Evolutionary conservation across 2,797 vertebrate species (phyloP).

Genomic region (Argyrosomus regius): DNA sequence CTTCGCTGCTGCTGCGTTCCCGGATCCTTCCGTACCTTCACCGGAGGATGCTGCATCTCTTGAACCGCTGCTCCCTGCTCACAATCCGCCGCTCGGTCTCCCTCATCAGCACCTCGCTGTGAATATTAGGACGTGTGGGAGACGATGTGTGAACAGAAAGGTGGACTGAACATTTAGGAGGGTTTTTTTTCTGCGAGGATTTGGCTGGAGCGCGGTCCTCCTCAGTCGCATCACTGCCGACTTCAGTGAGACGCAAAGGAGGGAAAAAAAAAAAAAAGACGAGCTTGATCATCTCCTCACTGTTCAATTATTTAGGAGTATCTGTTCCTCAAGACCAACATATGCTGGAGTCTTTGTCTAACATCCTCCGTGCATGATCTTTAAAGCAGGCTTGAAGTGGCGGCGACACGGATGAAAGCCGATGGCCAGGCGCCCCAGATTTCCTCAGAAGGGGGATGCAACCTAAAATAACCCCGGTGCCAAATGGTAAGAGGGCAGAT

Average conservation of each 20-base stretch:
- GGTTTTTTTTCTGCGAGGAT: slow-evolving; percentile 24
- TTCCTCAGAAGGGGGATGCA: slow-evolving; percentile 54
- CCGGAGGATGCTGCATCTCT: slow-evolving; percentile 66
- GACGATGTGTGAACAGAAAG: slow-evolving; percentile 26
- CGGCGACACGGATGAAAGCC: slow-evolving; percentile 62
- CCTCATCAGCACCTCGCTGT: not conserved
- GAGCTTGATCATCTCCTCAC: slow-evolving; percentile 27
- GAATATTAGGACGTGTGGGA: slow-evolving; percentile 21
- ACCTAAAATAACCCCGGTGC: slow-evolving; percentile 59
- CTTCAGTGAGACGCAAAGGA: slow-evolving; percentile 47
- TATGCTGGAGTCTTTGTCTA: slow-evolving; percentile 54
- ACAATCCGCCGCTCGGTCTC: slow-evolving; percentile 9
- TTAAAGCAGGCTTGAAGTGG: slow-evolving; percentile 14
- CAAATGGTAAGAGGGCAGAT: slow-evolving; percentile 67
- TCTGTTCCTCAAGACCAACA: slow-evolving; percentile 36
- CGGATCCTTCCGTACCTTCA: slow-evolving; percentile 32
- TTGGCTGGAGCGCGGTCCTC: slow-evolving; percentile 21
- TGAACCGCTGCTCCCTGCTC: slow-evolving; percentile 26
- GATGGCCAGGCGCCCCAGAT: slow-evolving; percentile 56
- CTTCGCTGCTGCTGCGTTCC: slow-evolving; percentile 17
- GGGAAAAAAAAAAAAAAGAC: not conserved
- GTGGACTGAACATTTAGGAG: slow-evolving; percentile 1
- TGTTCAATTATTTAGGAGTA: slow-evolving; percentile 55
- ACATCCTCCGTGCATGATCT: slow-evolving; percentile 33
- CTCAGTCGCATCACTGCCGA: slow-evolving; percentile 53